Evolutionary conservation across 1,140 invertebrate species (phyloP).

Genomic region (Hyphantria cunea): DNA sequence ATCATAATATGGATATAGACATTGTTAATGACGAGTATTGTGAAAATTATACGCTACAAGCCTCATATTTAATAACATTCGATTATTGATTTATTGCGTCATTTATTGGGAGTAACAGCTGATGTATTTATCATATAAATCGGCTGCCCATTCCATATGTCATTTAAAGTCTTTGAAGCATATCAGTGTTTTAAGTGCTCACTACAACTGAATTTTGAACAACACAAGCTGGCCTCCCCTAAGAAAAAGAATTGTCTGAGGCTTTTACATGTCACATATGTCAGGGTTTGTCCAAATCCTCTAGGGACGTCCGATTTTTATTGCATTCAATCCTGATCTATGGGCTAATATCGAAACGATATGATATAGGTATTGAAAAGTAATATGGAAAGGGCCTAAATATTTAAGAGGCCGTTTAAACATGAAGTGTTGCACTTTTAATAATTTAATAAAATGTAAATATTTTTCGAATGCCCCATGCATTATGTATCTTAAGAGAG

Average conservation of each 20-base stretch:
- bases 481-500: constrained; percentile 9
- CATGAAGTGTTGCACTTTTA: constrained; percentile 17
- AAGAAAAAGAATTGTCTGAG: constrained; percentile 59
- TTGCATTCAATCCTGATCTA: constrained; percentile 70
- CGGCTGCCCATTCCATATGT: constrained; percentile 31
- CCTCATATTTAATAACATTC: constrained; percentile 62
- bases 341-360: constrained; percentile 67
- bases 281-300: constrained; percentile 76
- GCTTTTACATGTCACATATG: constrained; percentile 73
- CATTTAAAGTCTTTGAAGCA: constrained; percentile 32
- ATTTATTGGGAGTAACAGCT: constrained; percentile 57
- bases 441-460: constrained; percentile 10
- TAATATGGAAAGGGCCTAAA: constrained; percentile 54
- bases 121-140: constrained; percentile 59
- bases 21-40: constrained; percentile 53
- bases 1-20: constrained; percentile 41
- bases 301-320: constrained; percentile 74
- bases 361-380: constrained; percentile 47
- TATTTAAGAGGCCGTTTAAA: constrained; percentile 37
- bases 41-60: constrained; percentile 64
- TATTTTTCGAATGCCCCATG: too few relatives aligned
- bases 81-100: constrained; percentile 66
- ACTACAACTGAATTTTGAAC: constrained; percentile 71
- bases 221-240: constrained; percentile 48
- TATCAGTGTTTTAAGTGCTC: constrained; percentile 45